Evolutionary conservation across 2,888 invertebrate genomes (phyloP), one percentile per base, ranked within the genome.

Genomic region (Athrips mouffetella): DNA sequence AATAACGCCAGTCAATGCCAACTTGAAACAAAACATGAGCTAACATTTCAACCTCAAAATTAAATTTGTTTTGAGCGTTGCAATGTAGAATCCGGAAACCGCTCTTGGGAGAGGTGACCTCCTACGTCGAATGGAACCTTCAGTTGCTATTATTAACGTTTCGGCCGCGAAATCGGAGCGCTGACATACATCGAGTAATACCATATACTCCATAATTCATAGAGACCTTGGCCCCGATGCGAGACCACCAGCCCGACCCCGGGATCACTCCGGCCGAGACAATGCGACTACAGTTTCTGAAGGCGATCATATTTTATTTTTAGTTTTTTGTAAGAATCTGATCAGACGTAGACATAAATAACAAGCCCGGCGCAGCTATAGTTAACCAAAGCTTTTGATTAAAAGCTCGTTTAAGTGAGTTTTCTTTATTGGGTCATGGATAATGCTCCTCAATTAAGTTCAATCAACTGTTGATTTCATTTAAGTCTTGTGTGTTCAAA

Each of bases 181-280:
- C 78, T 77, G 80, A 76, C 82, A 82, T 65, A 85, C 80, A 83
- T 81, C 74, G 80, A 85, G 85, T 86, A 85, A 84, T 82, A 80
- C 84, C 82, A 83, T 85, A 80, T 77, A 80, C 77, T 86, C 83
- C 82, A 86, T 88, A 86, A 87, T 84, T 85, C 86, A 87, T 80
- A 71, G 73, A 70, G 73, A 72, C 86, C 87, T 88, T 86, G 86
- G 82, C 86, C 87, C 71, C 80, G 76, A 80, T 85, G 69, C 60
- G 58, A 59, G 61, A 55, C 65, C 63, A 66, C 63, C 67, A 66
- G 60, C 58, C 42, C 44, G 41, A 41, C 42, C 50, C 42, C 48
- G 48, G 47, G 45, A 33, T 33, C 35, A 31, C 11, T 29, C 42
- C 25, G 13, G 21, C 18, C 27, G 21, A 45, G 20, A 21, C 31